These are phyloP conservation scores for Scleropages formosus DNA, from an alignment of 2,797 vertebrate genomes.

Conservation along the genomic window DNA sequence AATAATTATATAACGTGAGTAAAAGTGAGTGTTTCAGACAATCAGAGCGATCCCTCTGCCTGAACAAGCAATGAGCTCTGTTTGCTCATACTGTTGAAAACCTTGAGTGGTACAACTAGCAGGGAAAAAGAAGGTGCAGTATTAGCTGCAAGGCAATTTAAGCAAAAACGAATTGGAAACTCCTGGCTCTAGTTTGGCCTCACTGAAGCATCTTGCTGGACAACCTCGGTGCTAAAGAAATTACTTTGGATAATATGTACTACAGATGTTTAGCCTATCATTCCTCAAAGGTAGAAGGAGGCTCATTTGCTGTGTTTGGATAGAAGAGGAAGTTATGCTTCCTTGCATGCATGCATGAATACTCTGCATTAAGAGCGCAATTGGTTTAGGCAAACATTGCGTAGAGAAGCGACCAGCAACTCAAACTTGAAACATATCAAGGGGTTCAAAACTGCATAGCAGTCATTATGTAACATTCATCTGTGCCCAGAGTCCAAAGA, in stretches of 20 bases:
- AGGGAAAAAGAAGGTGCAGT: no score
- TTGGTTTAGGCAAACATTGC: constrained; percentile 23
- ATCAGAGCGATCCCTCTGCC: no score
- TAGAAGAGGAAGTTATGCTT: constrained; percentile 1
- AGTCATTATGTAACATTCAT: not conserved
- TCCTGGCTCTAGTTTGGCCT: no score
- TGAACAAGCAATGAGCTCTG: no score
- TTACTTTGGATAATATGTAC: constrained; percentile 25
- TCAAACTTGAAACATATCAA: not conserved
- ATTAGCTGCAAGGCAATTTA: no score
- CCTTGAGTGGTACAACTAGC: no score
- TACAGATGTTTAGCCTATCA: constrained; percentile 38
- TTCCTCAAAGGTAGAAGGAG: not conserved
- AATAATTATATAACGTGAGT: no score
- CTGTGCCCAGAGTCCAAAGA: not conserved
- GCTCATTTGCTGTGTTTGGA: constrained; percentile 10
- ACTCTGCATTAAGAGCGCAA: constrained; percentile 15
- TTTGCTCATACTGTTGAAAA: no score
- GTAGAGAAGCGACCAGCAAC: constrained; percentile 10
- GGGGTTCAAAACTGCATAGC: not conserved
- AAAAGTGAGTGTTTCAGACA: constrained; percentile 6
- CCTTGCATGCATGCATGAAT: constrained; percentile 9
- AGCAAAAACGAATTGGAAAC: no score
- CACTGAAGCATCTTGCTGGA: no score
- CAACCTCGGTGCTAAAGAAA: constrained; percentile 10